Base-by-base conservation (phyloP, 2,113 vertebrate species). In the Xiphophorus maculatus region DNA sequence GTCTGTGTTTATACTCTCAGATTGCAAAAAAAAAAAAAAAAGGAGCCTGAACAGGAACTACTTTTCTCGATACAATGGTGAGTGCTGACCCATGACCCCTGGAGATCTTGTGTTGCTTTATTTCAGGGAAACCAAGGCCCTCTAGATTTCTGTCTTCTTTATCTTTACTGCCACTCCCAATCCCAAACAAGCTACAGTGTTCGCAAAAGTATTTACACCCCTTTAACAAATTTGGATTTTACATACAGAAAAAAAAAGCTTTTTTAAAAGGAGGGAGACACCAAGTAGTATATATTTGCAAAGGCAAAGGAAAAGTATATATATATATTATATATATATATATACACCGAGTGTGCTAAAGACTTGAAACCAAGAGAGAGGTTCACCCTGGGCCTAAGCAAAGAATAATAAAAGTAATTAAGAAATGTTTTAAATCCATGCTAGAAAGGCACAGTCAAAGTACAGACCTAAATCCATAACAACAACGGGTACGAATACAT, bases 11-110 rank as follows among this genome's bases (percentile, higher is more conserved):
- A 75, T 80, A 37, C 83, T 83, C 88, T 90, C 89, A 65, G 85
- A 81, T 92, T 85, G 87, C 82, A 80, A 75, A 83, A 79, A 66
- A 25, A 42, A 25, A 42, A 13, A 40, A 42, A 42, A 37, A 37
- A 37, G 4, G 69, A 88, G 73, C 79, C 61, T 74, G 70, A 82
- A 82, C 90, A 89, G 90, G 88, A 89, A 91, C 82, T 85, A 72
- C 84, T 72, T 81, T 74, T 77, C 81, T 81, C 51, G 54, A 29
- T 63, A 91, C 91, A 91, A 90, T 88, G 76, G 81, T 29, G 74
- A 73, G 84, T 84, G 83, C 87, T 89, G 91, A 91, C 92, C 91
- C 81, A 66, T 90, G 90, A 90, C 88, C 91, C 71, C 8, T 73
- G 63, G 79, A 87, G 84, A 77, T 90, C 86, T 77, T 63, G 58